A percentile compares a stretch with the other conserved stretches of the same genome.
Conservation (phyloP, 2,797 vertebrate genomes). For the Brachymystax lenok region DNA sequence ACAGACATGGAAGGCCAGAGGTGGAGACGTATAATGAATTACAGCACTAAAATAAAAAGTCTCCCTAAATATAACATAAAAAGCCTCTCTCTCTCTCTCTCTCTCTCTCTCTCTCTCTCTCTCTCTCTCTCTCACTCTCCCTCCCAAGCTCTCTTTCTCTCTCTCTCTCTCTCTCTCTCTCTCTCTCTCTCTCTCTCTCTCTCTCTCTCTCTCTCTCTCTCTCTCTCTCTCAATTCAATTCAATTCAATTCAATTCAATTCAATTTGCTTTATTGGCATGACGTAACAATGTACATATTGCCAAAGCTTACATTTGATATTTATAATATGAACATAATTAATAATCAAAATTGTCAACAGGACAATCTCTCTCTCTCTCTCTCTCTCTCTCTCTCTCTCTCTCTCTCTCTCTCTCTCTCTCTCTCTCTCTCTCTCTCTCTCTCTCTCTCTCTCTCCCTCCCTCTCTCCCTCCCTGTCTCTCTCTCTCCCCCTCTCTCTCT, state of each 20-base stretch:
- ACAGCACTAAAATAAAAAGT: conserved; percentile 14
- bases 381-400: background rate
- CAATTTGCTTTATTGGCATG: too few species aligned
- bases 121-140: background rate
- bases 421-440: too few species aligned
- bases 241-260: too few species aligned
- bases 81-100: background rate
- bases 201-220: conserved; percentile 21
- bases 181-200: conserved; percentile 27
- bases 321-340: too few species aligned
- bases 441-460: too few species aligned
- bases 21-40: background rate
- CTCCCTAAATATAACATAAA: background rate
- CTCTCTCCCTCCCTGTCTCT: conserved; percentile 21
- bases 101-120: background rate
- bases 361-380: too few species aligned
- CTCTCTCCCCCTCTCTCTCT: conserved; percentile 32
- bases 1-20: conserved; percentile 25
- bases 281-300: too few species aligned
- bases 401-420: background rate
- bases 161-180: conserved; percentile 30
- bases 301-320: too few species aligned
- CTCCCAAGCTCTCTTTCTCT: conserved; percentile 18
- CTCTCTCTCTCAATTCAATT: too few species aligned
- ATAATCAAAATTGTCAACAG: too few species aligned